phyloP scores from a whole-genome alignment of 2,797 vertebrate genomes.

The Rhinatrema bivittatum region DNA sequence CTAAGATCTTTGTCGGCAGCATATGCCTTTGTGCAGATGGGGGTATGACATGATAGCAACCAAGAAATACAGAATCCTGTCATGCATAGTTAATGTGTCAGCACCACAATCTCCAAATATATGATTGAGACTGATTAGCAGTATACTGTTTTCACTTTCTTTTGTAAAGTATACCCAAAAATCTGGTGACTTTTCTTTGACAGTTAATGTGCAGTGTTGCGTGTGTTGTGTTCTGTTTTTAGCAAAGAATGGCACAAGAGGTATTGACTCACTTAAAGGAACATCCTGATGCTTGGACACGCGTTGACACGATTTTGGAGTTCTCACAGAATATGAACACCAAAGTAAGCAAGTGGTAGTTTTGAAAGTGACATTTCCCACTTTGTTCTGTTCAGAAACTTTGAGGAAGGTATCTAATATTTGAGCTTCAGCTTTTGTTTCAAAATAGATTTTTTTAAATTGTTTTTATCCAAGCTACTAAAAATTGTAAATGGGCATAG shows the following conservation, averaged over 20 bases:
- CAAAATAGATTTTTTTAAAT: conserved; percentile 31
- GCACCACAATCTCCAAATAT: too few relatives aligned
- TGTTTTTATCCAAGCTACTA: conserved; percentile 31
- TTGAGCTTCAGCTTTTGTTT: conserved; percentile 41
- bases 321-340: conserved; percentile 99
- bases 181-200: too few relatives aligned
- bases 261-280: conserved; percentile 96
- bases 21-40: too few relatives aligned
- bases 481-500: conserved; percentile 37
- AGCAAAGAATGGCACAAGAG: conserved; percentile 97
- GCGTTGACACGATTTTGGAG: conserved; percentile 96
- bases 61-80: too few relatives aligned
- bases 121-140: too few relatives aligned
- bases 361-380: conserved; percentile 45
- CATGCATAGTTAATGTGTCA: too few relatives aligned
- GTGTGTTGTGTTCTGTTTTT: too few relatives aligned
- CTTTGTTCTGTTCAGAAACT: conserved; percentile 66
- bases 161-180: too few relatives aligned
- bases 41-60: too few relatives aligned
- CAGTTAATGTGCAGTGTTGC: too few relatives aligned
- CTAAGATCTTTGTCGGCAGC: too few relatives aligned
- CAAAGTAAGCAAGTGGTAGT: conserved; percentile 77
- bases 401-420: conserved; percentile 79
- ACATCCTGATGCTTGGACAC: conserved; percentile 94
- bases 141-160: too few relatives aligned